phyloP scores from a whole-genome alignment of 2,113 vertebrate species.

The Pedionomus torquatus region DNA sequence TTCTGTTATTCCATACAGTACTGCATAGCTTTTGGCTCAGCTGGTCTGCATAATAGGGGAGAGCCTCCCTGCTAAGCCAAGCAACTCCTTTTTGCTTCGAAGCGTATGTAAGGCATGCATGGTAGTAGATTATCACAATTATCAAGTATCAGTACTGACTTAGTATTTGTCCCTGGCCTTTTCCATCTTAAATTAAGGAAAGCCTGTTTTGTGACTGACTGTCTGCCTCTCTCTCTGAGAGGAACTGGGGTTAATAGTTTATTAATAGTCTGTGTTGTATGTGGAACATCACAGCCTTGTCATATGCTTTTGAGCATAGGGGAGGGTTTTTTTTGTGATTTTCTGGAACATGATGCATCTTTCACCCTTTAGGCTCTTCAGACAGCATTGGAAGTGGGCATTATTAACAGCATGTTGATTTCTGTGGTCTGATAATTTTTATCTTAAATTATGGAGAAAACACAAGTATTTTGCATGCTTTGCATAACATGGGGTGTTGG shows the following conservation, averaged over 20 bases:
- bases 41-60: slow-evolving; percentile 65
- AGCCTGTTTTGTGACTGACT: slow-evolving; percentile 66
- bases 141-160: slow-evolving; percentile 73
- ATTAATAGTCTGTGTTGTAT: slow-evolving; percentile 74
- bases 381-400: background rate
- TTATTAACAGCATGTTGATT: background rate
- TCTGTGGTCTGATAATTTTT: background rate
- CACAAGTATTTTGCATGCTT: background rate
- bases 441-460: background rate
- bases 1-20: slow-evolving; percentile 61
- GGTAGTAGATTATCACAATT: slow-evolving; percentile 75
- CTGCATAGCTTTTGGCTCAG: slow-evolving; percentile 54
- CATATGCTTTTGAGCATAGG: background rate
- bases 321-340: slow-evolving; percentile 4
- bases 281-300: slow-evolving; percentile 19
- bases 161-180: slow-evolving; percentile 75
- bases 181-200: slow-evolving; percentile 66
- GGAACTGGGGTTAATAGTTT: slow-evolving; percentile 56
- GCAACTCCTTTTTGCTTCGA: slow-evolving; percentile 63
- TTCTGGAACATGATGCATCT: background rate
- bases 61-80: slow-evolving; percentile 67
- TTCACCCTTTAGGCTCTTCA: slow-evolving; percentile 25
- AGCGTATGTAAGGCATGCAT: slow-evolving; percentile 60
- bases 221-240: slow-evolving; percentile 15
- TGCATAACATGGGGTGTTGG: background rate